Conservation (phyloP, 30 jellyfish, hydroid and myxozoan species). For the Nemopilema nomurai region DNA sequence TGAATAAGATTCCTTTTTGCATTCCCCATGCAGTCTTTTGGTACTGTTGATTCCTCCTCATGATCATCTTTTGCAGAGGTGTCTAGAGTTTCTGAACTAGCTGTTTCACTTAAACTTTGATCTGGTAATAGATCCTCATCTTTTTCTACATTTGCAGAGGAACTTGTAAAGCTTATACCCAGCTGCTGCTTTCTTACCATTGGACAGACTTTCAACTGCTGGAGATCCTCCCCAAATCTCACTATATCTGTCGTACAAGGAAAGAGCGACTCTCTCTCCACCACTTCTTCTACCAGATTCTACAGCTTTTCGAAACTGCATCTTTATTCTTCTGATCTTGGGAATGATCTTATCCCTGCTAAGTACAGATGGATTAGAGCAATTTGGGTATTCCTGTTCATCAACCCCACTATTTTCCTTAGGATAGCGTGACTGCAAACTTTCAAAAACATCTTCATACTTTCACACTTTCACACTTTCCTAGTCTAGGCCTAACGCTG, state of each 20-base stretch:
- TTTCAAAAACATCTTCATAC: conserved; percentile 24
- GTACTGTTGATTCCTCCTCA: neutral
- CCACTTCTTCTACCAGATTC: conserved; percentile 48
- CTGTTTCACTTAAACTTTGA: neutral
- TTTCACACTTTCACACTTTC: conserved; percentile 13
- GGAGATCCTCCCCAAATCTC: too few species aligned
- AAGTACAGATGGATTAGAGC: too few species aligned
- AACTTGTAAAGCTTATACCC: neutral
- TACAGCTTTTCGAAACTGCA: conserved; percentile 28
- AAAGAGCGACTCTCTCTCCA: conserved; percentile 44
- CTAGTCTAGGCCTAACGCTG: conserved; percentile 37
- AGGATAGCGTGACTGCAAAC: conserved; percentile 4
- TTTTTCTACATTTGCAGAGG: neutral
- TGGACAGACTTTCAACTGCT: conserved; percentile 20
- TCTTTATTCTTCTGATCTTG: conserved; percentile 41
- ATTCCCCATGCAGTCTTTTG: neutral
- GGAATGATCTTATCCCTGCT: conserved; percentile 16
- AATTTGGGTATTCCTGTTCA: too few species aligned
- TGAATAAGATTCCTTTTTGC: conserved; percentile 8
- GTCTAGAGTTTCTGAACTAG: neutral
- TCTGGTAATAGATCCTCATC: too few species aligned
- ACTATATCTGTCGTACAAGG: conserved; percentile 44
- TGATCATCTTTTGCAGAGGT: neutral
- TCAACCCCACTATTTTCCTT: neutral
- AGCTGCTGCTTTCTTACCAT: conserved; percentile 11